These are phyloP conservation scores for Sakesphorus luctuosus DNA, from an alignment of 2,113 vertebrate genomes.

Conservation along the genomic window DNA sequence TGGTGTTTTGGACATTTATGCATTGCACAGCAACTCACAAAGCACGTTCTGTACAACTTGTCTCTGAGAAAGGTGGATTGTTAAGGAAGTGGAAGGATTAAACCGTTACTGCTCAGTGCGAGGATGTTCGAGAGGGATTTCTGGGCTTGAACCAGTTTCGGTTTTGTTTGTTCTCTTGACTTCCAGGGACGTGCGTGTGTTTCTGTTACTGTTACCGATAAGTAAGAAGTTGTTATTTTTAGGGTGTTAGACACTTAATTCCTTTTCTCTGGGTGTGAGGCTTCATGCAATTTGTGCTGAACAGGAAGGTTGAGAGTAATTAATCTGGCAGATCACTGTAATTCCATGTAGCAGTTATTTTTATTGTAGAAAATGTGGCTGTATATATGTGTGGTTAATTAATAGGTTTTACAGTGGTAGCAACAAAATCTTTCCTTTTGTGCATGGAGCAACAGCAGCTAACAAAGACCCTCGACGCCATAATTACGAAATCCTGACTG, in stretches of 20 bases:
- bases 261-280: neutral
- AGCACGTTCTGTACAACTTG: neutral
- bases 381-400: neutral
- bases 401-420: neutral
- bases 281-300: neutral
- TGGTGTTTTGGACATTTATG: neutral
- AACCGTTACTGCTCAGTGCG: neutral
- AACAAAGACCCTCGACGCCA: conserved; percentile 36
- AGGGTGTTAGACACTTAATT: neutral
- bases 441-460: conserved; percentile 13
- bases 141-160: neutral
- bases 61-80: neutral
- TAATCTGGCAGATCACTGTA: neutral
- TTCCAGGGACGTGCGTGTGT: neutral
- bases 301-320: neutral
- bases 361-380: neutral
- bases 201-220: neutral
- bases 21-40: neutral
- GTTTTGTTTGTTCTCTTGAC: neutral
- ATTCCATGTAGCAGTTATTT: neutral
- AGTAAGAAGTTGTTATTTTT: neutral
- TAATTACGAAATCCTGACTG: conserved; percentile 44
- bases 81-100: neutral
- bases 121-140: neutral
- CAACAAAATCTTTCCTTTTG: conserved; percentile 17